Evolutionary conservation across 2,797 vertebrate species (phyloP).

Genomic region (Neosilurus hyrtlii): DNA sequence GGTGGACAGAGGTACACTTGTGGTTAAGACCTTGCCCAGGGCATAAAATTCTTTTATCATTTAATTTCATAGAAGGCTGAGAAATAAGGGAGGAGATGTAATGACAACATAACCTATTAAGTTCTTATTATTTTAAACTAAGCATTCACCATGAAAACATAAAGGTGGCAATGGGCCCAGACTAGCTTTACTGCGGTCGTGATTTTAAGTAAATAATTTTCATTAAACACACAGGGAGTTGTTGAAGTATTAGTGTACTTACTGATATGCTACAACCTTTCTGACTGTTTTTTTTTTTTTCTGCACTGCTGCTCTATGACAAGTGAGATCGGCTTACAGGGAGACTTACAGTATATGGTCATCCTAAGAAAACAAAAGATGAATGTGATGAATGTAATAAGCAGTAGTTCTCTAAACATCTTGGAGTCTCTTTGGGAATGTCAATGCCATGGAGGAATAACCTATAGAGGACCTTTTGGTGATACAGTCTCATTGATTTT

Average conservation of each 20-base stretch:
- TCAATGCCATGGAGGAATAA: neutral
- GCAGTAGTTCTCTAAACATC: neutral
- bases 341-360: neutral
- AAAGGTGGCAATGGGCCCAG: neutral
- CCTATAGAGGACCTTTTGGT: neutral
- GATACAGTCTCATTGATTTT: neutral
- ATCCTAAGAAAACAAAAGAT: neutral
- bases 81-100: neutral
- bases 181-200: slow-evolving; percentile 3
- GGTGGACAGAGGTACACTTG: too few relatives aligned
- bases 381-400: neutral
- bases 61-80: slow-evolving; percentile 28
- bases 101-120: slow-evolving; percentile 21
- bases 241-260: neutral
- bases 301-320: neutral
- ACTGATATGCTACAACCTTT: neutral
- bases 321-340: neutral
- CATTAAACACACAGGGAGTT: slow-evolving; percentile 1
- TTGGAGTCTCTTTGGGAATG: neutral
- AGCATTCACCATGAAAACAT: slow-evolving; percentile 20
- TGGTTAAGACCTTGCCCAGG: too few relatives aligned
- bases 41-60: slow-evolving; percentile 22
- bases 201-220: slow-evolving; percentile 18
- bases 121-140: slow-evolving; percentile 10
- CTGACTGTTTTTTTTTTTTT: neutral